phyloP scores from a whole-genome alignment of 2,888 invertebrate genomes.

The Pteria penguin region DNA sequence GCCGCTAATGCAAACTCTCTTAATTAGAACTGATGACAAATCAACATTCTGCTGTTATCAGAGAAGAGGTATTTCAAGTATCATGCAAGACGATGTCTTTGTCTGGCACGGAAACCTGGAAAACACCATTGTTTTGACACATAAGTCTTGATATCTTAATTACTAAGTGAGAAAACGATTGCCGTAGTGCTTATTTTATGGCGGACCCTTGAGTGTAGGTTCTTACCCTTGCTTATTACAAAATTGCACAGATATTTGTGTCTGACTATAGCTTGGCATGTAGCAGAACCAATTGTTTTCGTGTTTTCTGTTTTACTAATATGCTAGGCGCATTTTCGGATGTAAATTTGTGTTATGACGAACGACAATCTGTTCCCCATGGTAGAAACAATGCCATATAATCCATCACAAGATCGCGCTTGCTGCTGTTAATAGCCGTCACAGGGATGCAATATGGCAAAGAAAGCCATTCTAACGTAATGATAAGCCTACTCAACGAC shows the following conservation, averaged over 20 bases:
- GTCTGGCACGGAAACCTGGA: not conserved
- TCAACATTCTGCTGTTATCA: not conserved
- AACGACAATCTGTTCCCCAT: not conserved
- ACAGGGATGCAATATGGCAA: not conserved
- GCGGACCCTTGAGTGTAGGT: not conserved
- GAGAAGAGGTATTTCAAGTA: not conserved
- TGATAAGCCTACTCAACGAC: too few species aligned
- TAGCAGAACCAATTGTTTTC: conserved; percentile 26
- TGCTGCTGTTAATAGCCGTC: not conserved
- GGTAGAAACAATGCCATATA: not conserved
- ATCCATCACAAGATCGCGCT: not conserved
- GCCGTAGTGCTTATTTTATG: not conserved
- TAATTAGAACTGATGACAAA: not conserved
- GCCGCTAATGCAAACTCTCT: not conserved
- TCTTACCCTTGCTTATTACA: not conserved
- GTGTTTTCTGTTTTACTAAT: conserved; percentile 16
- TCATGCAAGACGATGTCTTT: not conserved
- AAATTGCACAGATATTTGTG: not conserved
- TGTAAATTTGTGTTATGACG: not conserved
- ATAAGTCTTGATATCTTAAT: conserved; percentile 9
- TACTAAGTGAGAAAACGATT: conserved; percentile 21
- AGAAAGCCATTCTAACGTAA: too few species aligned
- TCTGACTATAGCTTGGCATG: conserved; percentile 7
- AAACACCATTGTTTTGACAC: not conserved
- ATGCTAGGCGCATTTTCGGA: not conserved